Evolutionary conservation across 2,888 invertebrate genomes (phyloP), one percentile per base, ranked within the genome.

Genomic region (Psococerastis gibbosa): DNA sequence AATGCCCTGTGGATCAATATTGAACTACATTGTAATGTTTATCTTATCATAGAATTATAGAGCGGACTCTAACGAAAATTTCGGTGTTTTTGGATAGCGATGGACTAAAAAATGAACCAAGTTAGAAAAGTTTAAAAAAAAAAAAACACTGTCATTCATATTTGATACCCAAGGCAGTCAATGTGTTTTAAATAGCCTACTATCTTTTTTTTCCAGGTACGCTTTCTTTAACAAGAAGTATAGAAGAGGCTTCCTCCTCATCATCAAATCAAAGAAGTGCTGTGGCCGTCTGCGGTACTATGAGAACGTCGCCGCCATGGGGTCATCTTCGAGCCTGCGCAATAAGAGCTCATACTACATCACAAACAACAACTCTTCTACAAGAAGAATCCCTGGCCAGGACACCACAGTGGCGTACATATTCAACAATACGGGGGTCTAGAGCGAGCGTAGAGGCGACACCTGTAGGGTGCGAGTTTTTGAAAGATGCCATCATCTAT

Each of bases 201-300:
- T 33, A 16, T 3, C 9, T 6, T 38, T 38, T 15, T 17, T 17
- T 38, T 38, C n/a, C 8, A 38, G 38, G 38, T 91, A 92, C 61
- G 88, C 89, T 2, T 91, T 89, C 65, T 89, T 92, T 65, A 92
- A 92, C 63, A 85, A 85, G 59, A 91, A 92, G 60, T 94, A 83
- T 61, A 70, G 91, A 11, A 74, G 80, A 47, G 91, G 91, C 3
- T 92, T 94, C 60, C 75, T 81, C 33, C 87, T 85, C 15, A 85
- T 89, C 49, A 70, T 88, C 35, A 80, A 82, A 61, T 85, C 84
- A 52, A 71, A 83, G 50, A 77, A 78, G 52, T 88, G 87, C 60
- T 88, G 87, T 57, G 84, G 84, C 23, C 71, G 83, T 45, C 67
- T 87, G 48, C 72, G 84, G 52, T 84, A 85, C 60, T 87, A 87